A percentile compares a stretch with the other conserved stretches of the same genome.
Evolutionary conservation across 2,797 vertebrate species (phyloP).

Genomic region (Sebastes hubbsi): DNA sequence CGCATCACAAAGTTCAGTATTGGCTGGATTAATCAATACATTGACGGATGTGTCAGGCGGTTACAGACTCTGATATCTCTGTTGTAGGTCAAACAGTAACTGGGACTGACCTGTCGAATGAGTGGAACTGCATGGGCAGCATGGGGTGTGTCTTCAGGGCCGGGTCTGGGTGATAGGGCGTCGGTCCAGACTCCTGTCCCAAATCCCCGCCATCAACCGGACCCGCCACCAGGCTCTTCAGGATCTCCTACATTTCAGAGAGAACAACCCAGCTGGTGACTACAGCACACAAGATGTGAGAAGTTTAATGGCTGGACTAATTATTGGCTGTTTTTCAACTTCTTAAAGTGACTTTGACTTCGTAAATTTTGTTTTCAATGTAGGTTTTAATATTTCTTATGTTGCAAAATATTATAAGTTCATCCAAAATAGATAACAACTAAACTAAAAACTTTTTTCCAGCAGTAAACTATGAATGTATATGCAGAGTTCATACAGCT

Average conservation of each 20-base stretch:
- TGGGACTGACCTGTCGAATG: conserved; percentile 91
- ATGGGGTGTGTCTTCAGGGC: conserved; percentile 94
- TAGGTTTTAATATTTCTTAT: background rate
- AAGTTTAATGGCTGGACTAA: background rate
- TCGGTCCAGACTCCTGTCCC: conserved; percentile 91
- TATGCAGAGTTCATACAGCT: background rate
- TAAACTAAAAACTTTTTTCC: background rate
- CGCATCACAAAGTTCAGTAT: background rate
- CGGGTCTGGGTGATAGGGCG: conserved; percentile 90
- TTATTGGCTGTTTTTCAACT: background rate
- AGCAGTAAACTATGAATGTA: background rate
- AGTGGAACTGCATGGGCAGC: conserved; percentile 99
- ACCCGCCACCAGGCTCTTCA: conserved; percentile 97
- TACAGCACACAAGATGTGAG: background rate
- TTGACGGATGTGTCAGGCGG: background rate
- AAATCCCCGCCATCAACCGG: conserved; percentile 92
- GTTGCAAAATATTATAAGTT: background rate
- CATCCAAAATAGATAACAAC: background rate
- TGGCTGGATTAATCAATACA: background rate
- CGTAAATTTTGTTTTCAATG: background rate
- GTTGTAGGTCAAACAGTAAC: background rate
- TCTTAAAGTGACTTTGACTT: background rate
- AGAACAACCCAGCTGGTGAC: conserved; percentile 1
- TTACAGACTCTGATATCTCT: background rate
- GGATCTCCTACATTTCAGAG: conserved; percentile 85